Base-by-base conservation (phyloP, 2,888 invertebrate species). In the Drosophila stalkeri region DNA sequence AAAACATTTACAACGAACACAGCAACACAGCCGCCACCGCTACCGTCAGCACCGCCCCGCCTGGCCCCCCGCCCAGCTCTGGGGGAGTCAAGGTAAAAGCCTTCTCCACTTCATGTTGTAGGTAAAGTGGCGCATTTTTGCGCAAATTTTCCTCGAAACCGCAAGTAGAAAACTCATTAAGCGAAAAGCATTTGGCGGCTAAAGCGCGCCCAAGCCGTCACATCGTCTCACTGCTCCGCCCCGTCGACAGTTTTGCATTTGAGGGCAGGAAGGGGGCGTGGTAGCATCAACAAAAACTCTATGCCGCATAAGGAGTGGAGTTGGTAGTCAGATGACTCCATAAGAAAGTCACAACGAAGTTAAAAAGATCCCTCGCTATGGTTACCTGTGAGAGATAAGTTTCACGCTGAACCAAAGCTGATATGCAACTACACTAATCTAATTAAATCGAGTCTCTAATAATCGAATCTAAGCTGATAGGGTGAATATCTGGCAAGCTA, bases 91-190 rank as follows among this genome's bases (percentile, higher is more conserved):
- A 77, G 77, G 77, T 77, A 80, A 77, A 80, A 80, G 71, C 68
- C 64, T 63, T 64, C 68, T 72, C 61, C 84, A 81, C 75, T 81
- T 80, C 55, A 77, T 70, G 83, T 74, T 83, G 75, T 81, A 72
- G 72, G 77, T 70, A 90, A 85, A 77, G 86, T 88, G 89, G 80
- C 90, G 89, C 90, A 90, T 85, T 85, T 90, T 90, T 86, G 89
- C 77, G 73, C 81, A 83, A 90, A 89, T 86, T 86, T 83, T 80
- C 68, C 64, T 72, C 64, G 80, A 82, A 86, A 89, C 86, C 86
- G 86, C 86, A 90, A 89, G 90, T 83, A 74, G 87, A 90, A 86
- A 86, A 86, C 89, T 86, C 86, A 86, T 86, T 86, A 90, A 77
- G 89, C 87, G 81, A 81, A 86, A 89, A 86, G 90, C 84, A 89